Conservation (phyloP, 1,140 invertebrate species). For the Calliopsis andreniformis region DNA sequence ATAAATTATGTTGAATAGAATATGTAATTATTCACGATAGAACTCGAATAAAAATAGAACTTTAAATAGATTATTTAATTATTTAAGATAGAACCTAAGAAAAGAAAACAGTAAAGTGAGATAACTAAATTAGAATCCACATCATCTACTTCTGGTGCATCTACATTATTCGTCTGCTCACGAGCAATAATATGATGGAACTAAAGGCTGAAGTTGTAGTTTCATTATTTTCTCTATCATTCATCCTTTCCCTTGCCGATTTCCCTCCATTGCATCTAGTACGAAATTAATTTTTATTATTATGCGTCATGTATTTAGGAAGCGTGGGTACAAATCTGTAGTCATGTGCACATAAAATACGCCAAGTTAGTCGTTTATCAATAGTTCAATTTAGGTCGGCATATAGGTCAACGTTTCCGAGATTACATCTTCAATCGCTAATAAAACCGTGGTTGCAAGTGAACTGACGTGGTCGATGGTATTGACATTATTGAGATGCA, state of each 20-base stretch:
- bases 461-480: conserved; percentile 26
- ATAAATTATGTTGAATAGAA: no score
- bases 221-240: conserved; percentile 63
- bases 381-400: conserved; percentile 5
- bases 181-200: no score
- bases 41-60: no score
- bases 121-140: no score
- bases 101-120: no score
- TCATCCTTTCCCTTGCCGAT: conserved; percentile 16
- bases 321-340: background rate
- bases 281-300: background rate
- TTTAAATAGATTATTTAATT: no score
- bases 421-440: conserved; percentile 47
- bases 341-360: background rate
- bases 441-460: conserved; percentile 9
- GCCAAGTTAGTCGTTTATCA: conserved; percentile 8
- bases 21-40: no score
- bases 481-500: conserved; percentile 52
- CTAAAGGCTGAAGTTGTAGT: conserved; percentile 70
- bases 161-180: no score
- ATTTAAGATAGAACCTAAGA: no score
- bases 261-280: background rate
- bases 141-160: no score
- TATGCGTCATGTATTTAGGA: conserved; percentile 37
- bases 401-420: conserved; percentile 47